These are phyloP conservation scores for Benthosema pterotum DNA, from an alignment of 2,797 vertebrate genomes.

Conservation along the genomic window DNA sequence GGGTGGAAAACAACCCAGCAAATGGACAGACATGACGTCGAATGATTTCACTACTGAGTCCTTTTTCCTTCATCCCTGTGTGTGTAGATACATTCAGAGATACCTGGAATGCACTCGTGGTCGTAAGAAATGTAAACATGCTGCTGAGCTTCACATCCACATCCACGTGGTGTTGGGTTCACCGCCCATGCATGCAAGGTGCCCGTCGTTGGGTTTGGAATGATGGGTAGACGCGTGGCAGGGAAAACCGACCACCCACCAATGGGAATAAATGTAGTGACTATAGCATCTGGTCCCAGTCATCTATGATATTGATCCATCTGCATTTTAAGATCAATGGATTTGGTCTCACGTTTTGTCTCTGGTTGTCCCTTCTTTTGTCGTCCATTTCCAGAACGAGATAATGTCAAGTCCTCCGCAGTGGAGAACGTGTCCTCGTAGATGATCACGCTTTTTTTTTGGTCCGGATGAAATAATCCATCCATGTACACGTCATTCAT, in stretches of 20 bases:
- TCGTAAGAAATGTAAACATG: conserved; percentile 58
- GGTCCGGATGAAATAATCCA: conserved; percentile 60
- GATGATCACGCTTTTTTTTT: conserved; percentile 45
- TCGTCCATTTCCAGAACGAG: conserved; percentile 46
- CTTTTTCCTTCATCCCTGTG: conserved; percentile 13
- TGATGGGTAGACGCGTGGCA: conserved; percentile 20
- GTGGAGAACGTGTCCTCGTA: conserved; percentile 47
- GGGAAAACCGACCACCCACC: conserved; percentile 5
- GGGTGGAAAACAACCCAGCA: conserved; percentile 25
- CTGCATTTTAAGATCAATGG: conserved; percentile 21
- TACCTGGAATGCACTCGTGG: conserved; percentile 47
- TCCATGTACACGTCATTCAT: conserved; percentile 24
- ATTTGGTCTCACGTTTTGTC: conserved; percentile 53
- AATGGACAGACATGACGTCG: conserved; percentile 51
- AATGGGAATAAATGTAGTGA: conserved; percentile 13
- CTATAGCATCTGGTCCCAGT: conserved; percentile 29
- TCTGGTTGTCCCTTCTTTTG: conserved; percentile 59
- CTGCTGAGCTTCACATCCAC: conserved; percentile 16
- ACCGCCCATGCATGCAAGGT: conserved; percentile 9
- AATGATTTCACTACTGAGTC: conserved; percentile 56
- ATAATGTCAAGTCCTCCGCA: conserved; percentile 38
- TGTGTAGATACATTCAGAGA: conserved; percentile 42
- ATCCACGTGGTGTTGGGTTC: not conserved
- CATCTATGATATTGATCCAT: conserved; percentile 21
- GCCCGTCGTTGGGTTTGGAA: conserved; percentile 10